Evolutionary conservation across 2,888 invertebrate genomes (phyloP), one percentile per base, ranked within the genome.

Genomic region (Drosophila niveifrons): DNA sequence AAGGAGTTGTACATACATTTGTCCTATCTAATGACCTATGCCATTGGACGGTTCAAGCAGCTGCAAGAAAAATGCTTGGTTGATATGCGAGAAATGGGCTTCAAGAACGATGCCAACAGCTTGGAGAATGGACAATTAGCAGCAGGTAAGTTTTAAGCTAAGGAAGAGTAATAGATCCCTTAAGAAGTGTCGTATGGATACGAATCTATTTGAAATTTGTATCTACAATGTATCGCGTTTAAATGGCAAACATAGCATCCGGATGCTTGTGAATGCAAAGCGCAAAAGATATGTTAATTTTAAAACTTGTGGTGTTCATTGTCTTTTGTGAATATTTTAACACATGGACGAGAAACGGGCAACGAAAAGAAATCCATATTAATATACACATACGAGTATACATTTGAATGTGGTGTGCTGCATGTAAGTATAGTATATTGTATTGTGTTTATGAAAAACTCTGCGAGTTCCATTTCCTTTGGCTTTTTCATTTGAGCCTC

Each of bases 1-100:
- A 93, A 93, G 64, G 92, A 93, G 63, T 77, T 93, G 2, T 92
- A 92, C 50, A 92, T 93, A 55, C 93, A 93, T 79, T 75, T 93
- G 10, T 92, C 92, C 2, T 93, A 93, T 66, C 69, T 93, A 41
- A 89, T 92, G 64, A 92, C 92, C 0, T 93, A 93, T 63, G 92
- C 92, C 1, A 91, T 92, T 57, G 93, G 92, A 6, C 89, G 93
- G 2, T 92, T 92, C 18, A 92, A 92, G 53, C 90, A 91, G 13
- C 66, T 92, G 23, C 93, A 93, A 66, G 93, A 92, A 36, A 92
- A 91, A 76, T 92, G 92, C 28, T 73, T 91, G 28, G 82, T 89
- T 10, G 92, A 92, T 72, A 92, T 93, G 92, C 88, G 91, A 4
- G 88, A 90, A n/a, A 80, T 92, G 66, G 92, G 92, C 18, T 92